Conservation (phyloP, 1,140 invertebrate species). For the Drosophila littoralis region DNA sequence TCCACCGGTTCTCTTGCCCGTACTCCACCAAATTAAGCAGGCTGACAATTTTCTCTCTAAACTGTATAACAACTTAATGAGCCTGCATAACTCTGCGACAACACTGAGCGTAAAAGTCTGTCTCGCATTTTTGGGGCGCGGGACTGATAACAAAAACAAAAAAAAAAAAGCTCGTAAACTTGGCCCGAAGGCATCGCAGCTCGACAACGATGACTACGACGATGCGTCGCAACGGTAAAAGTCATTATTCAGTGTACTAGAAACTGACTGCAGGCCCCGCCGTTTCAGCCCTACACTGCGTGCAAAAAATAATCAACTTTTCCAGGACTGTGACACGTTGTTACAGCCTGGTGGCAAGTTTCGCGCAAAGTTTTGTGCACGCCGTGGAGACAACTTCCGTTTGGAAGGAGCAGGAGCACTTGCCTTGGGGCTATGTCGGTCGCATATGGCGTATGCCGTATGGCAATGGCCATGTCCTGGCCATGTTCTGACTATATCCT, state of each 20-base stretch:
- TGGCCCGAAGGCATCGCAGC: constrained; percentile 64
- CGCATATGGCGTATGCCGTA: constrained; percentile 57
- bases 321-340: constrained; percentile 76
- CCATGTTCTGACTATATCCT: constrained; percentile 46
- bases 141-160: constrained; percentile 43
- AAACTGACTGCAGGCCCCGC: constrained; percentile 35
- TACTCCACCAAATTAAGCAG: constrained; percentile 74
- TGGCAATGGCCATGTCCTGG: constrained; percentile 26
- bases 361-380: constrained; percentile 64
- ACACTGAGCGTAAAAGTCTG: constrained; percentile 30
- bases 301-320: constrained; percentile 83
- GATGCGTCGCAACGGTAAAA: constrained; percentile 63
- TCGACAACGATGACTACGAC: constrained; percentile 18
- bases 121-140: constrained; percentile 12
- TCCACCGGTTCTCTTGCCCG: constrained; percentile 14
- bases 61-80: constrained; percentile 83
- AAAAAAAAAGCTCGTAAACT: constrained; percentile 68
- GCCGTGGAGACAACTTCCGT: constrained; percentile 74
- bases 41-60: constrained; percentile 83
- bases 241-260: constrained; percentile 82
- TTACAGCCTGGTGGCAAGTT: constrained; percentile 69
- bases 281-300: constrained; percentile 20
- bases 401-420: constrained; percentile 21
- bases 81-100: constrained; percentile 81
- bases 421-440: constrained; percentile 52